Base-by-base conservation (phyloP, 1,140 invertebrate species). In the Onthophagus taurus region DNA sequence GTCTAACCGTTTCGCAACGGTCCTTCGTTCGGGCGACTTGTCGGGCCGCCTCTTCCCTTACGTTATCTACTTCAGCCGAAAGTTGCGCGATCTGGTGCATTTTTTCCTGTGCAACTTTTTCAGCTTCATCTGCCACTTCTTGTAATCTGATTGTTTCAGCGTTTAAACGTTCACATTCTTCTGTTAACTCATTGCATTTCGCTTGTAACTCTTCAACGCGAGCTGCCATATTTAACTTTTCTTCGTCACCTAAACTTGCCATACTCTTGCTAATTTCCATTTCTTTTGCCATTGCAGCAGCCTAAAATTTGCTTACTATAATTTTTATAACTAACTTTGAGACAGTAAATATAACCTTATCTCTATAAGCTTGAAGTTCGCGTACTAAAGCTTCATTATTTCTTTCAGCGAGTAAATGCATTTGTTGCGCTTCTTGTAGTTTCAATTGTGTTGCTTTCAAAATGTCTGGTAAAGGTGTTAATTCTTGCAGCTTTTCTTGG, bases 401-500 rank as follows among this genome's bases (percentile, higher is more conserved):
- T 24, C 74, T 67, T 50, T 81, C 77, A 1, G 75, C 72, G 2
- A 77, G 54, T 3, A 75, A 57, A 45, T 78, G 75, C 50, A 75
- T 64, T 44, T 83, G 79, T 54, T 81, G 79, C 0, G 74, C 70
- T 56, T 85, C 80, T 50, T 83, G 79, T 5, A 84, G 51, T 52
- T 81, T 80, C 16, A 77, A 53, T 59, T 85, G 81, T 1, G 81
- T 81, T 31, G 80, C 74, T 55, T 83, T 83, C 29, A 85, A 57
- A 7, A 85, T 69, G 51, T 84, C 80, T 1, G 82, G 82, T 8
- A 84, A 69, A 0, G 81, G 81, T 0, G 77, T 74, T 16, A 85
- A 56, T 62, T 85, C 82, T 47, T 77, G 74, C 5, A 85, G 62
- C 60, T 85, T 84, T 51, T 84, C 81, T 72, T 85, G 80, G 56